Percentiles rank a stretch among this genome's conserved stretches.
phyloP scores from a whole-genome alignment of 2,888 invertebrate genomes.

The Parnassius smintheus region DNA sequence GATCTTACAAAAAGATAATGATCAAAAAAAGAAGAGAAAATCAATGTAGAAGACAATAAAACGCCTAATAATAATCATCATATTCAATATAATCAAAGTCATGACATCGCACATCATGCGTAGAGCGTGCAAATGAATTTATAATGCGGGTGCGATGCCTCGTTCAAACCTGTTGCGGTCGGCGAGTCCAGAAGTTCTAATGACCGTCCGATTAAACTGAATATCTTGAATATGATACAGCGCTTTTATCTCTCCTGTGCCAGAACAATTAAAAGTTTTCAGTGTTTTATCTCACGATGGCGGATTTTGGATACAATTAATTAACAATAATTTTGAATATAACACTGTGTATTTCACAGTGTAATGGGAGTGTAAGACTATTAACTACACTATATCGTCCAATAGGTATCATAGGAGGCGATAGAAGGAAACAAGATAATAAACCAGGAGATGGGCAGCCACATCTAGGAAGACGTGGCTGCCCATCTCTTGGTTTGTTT shows the following conservation, averaged over 20 bases:
- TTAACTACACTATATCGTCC: no score
- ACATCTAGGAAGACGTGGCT: no score
- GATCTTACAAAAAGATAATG: conserved; percentile 38
- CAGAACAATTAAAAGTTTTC: conserved; percentile 17
- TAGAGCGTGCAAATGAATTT: conserved; percentile 64
- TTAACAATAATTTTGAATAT: no score
- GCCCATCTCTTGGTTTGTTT: no score
- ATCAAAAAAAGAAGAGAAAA: conserved; percentile 46
- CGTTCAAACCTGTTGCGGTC: conserved; percentile 26
- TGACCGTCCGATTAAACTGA: conserved; percentile 20
- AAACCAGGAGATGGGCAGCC: no score
- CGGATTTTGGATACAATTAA: not conserved
- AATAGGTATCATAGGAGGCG: no score
- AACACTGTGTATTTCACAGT: no score
- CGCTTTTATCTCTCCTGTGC: conserved; percentile 10
- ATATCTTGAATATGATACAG: conserved; percentile 16
- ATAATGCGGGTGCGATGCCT: conserved; percentile 50
- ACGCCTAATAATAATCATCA: conserved; percentile 58
- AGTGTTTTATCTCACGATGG: conserved; percentile 7
- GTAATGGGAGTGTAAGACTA: no score
- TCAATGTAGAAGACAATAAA: conserved; percentile 67
- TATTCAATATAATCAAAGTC: conserved; percentile 63
- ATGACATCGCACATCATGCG: conserved; percentile 60
- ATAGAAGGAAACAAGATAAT: no score
- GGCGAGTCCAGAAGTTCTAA: conserved; percentile 19